Evolutionary conservation across 2,113 vertebrate species (phyloP).

Genomic region (Actenoides hombroni): DNA sequence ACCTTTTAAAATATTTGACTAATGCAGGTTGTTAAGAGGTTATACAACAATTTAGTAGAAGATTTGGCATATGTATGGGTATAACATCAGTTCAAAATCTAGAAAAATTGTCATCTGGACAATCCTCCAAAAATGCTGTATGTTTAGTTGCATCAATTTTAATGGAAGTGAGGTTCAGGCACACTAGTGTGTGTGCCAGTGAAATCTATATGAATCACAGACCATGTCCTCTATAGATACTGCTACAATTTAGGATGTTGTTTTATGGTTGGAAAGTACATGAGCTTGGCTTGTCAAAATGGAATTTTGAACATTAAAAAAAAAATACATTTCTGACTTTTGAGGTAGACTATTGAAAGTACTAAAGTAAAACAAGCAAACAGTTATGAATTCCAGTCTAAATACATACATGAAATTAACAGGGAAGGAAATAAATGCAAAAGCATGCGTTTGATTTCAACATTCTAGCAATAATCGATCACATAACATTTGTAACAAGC

Average conservation of each 20-base stretch:
- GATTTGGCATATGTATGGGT: background rate
- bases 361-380: background rate
- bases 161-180: background rate
- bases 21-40: rapidly evolving
- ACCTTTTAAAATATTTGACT: background rate
- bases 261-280: background rate
- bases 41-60: background rate
- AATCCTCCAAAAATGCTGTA: background rate
- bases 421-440: background rate
- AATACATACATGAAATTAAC: background rate
- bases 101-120: background rate
- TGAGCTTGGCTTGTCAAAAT: background rate
- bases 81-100: background rate
- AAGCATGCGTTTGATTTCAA: background rate
- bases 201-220: background rate
- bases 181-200: background rate
- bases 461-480: background rate
- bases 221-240: background rate
- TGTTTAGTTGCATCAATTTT: background rate
- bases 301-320: background rate
- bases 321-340: background rate
- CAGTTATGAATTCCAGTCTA: background rate
- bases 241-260: background rate
- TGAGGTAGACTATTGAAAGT: background rate
- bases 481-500: background rate